Evolutionary conservation across 2,888 invertebrate species (phyloP), one percentile per base, ranked within the genome.

Genomic region (Plebejus argus): DNA sequence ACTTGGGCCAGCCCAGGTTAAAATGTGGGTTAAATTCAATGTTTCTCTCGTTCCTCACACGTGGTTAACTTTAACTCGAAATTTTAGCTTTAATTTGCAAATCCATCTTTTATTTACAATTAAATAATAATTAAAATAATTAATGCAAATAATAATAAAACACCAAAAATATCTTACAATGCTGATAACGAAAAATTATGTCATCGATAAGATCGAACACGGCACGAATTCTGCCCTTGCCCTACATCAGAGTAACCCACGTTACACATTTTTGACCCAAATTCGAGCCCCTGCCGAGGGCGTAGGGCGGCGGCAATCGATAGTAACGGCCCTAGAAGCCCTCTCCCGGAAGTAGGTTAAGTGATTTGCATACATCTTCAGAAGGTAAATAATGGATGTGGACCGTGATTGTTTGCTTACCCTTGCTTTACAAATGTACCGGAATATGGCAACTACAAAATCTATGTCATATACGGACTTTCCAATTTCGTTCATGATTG

Each of bases 241-340:
- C 66, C 66, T 28, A 66, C 18, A 66, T 66, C 20, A 5, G 23
- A 3, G 33, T 33, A 66, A 12, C 61, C 61, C 28, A 4, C 66
- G 66, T 66, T 28, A 66, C 66, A 66, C 66, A 66, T 61, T 66
- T 66, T 66, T 18, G 66, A 66, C 66, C 66, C 66, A 6, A 66
- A 66, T 66, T 33, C 28, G 66, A 20, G 18, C 66, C 66, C 66
- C 15, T 66, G 66, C 66, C 28, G 28, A 66, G 28, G 33, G 66
- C 28, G 28, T 33, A 66, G 61, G 61, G 66, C 28, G 66, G 23
- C 28, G 66, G 28, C 33, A 66, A 66, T 66, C 66, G 28, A 66
- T 66, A 61, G 23, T 12, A 61, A 66, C 66, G 28, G 66, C 66
- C 66, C 66, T 66, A 33, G 20, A 18, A 66, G 28, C 66, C 61